Percentiles rank a stretch among this genome's conserved stretches.
Conservation (phyloP, 2,113 vertebrate species). For the Chloropsis hardwickii region DNA sequence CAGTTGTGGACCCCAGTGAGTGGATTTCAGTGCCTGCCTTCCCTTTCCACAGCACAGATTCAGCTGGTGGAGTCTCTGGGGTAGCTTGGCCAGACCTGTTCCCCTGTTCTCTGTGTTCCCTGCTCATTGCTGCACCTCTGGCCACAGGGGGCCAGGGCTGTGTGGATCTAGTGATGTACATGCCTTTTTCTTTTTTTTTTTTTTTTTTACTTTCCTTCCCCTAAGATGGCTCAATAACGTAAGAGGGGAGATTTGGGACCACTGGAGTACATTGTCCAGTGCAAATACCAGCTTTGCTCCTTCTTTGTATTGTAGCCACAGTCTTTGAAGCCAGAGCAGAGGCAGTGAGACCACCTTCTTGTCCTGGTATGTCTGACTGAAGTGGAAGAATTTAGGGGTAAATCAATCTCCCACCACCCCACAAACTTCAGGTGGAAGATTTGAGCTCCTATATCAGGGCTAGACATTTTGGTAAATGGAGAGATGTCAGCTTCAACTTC, state of each 20-base stretch:
- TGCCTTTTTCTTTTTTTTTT: background rate
- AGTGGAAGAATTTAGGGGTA: background rate
- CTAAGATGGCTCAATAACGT: background rate
- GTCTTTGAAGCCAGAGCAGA: background rate
- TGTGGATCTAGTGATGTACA: rapidly evolving
- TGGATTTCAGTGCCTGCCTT: background rate
- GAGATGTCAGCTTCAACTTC: background rate
- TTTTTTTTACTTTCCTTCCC: background rate
- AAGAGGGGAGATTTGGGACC: background rate
- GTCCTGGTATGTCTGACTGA: background rate
- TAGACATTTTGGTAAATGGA: background rate
- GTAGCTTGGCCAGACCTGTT: background rate
- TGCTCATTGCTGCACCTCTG: background rate
- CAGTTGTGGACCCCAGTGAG: background rate
- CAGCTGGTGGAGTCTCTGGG: background rate
- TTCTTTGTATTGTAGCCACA: background rate
- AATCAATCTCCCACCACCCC: background rate
- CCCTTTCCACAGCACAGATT: background rate
- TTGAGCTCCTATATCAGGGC: background rate
- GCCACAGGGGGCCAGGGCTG: background rate
- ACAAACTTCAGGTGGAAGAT: background rate
- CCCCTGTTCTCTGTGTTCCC: rapidly evolving
- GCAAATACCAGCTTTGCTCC: background rate
- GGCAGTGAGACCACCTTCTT: background rate
- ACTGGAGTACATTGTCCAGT: background rate